Conservation (phyloP, 1,140 invertebrate genomes). For the Hyles vespertilio region DNA sequence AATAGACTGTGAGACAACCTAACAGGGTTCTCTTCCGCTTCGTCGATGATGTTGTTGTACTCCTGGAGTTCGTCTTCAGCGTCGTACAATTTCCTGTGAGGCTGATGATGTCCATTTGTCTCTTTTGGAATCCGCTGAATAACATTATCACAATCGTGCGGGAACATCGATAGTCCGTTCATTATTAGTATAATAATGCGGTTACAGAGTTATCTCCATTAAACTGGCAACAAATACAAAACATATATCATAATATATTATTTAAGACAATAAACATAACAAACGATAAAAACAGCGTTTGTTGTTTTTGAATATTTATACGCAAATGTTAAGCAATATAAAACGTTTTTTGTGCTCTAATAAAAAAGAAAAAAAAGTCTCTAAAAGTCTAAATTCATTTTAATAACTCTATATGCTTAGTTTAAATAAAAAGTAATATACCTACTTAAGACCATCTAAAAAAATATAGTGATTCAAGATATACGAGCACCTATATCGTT, state of each 20-base stretch:
- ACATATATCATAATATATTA: background rate
- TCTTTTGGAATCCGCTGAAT: slow-evolving; percentile 12
- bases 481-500: too few relatives aligned
- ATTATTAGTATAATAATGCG: background rate
- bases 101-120: slow-evolving; percentile 28
- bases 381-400: too few relatives aligned
- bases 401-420: too few relatives aligned
- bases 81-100: slow-evolving; percentile 43
- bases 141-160: slow-evolving; percentile 19
- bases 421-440: too few relatives aligned
- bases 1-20: slow-evolving; percentile 26
- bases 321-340: too few relatives aligned
- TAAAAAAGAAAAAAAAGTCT: too few relatives aligned
- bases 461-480: too few relatives aligned
- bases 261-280: too few relatives aligned
- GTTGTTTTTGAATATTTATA: too few relatives aligned
- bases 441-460: too few relatives aligned
- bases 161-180: slow-evolving; percentile 5
- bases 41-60: slow-evolving; percentile 12
- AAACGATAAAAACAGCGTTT: too few relatives aligned
- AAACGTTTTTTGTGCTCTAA: too few relatives aligned
- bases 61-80: slow-evolving; percentile 30
- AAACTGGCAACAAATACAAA: slow-evolving; percentile 4
- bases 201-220: slow-evolving; percentile 1
- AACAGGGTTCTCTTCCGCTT: slow-evolving; percentile 29